Conservation (phyloP, 2,888 invertebrate genomes). For the Phytoseiulus persimilis region DNA sequence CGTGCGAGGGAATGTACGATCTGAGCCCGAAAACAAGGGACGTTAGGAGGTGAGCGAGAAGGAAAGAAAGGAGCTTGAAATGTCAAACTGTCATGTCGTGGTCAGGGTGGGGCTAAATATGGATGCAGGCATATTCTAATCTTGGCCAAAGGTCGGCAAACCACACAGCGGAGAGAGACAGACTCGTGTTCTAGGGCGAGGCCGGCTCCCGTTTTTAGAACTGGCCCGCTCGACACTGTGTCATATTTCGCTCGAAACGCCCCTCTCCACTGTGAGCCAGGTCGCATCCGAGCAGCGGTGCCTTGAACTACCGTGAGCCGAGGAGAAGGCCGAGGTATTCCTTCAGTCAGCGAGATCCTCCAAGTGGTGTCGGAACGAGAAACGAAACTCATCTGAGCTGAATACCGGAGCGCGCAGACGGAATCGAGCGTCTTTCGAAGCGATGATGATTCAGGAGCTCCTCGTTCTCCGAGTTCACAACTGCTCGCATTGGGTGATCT, state of each 20-base stretch:
- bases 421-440: no score
- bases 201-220: neutral
- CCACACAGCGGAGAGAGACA: neutral
- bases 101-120: neutral
- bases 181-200: neutral
- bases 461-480: no score
- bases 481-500: no score
- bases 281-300: no score
- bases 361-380: no score
- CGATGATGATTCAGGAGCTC: no score
- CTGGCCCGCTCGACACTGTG: neutral
- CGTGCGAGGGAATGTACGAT: neutral
- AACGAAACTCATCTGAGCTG: no score
- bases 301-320: no score
- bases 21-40: neutral
- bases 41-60: no score
- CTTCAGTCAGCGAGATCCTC: no score
- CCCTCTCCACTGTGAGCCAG: neutral
- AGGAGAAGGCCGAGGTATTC: no score
- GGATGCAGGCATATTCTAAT: neutral
- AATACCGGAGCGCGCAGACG: no score
- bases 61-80: neutral
- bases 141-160: neutral
- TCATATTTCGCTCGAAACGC: neutral
- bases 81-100: neutral